Evolutionary conservation across 2,888 invertebrate species (phyloP), one percentile per base, ranked within the genome.

Genomic region (Caenorhabditis imperialis): DNA sequence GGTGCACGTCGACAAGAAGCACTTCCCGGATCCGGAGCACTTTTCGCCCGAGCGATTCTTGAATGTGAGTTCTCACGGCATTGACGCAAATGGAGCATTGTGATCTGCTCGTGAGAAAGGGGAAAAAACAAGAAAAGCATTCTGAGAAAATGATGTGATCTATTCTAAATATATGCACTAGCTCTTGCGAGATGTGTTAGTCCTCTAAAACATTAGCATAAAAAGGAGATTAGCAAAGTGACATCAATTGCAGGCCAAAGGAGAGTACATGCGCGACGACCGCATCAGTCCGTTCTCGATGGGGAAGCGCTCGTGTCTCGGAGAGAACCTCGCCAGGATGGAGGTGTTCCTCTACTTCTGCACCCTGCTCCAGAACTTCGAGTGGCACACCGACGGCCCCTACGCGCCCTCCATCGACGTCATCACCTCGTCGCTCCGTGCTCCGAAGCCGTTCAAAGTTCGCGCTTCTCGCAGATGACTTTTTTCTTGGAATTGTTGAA

Each of bases 341-440:
- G 78, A 78, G 48, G 76, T 72, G 14, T 78, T 78, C 65, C 45
- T 75, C n/a, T 78, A 73, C 44, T 78, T 78, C 23, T 72, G 72
- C 57, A 75, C 75, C 3, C 60, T 78, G 1, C 53, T 78, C 48
- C 78, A 78, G 42, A 69, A 78, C 38, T 78, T 78, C 37, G 69
- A 69, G 58, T 75, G 75, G 75, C 51, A 40, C 16, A 45, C 60
- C 0, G 72, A 71, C 10, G 74, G 63, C 10, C 38, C 70, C 14
- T 38, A 23, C 8, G 48, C 75, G 30, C 78, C 78, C 14, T 58
- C 57, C 1, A 67, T 78, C 40, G 63, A 72, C 22, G 75, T 78
- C 14, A 75, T 78, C 54, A 75, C 78, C 18, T 75, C 75, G 5
- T 72, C 75, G 1, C 63, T 78, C 20, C 71, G 78, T 22, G 71